These are phyloP conservation scores for Rhincodon typus DNA, from an alignment of 2,797 vertebrate species.

Conservation along the genomic window DNA sequence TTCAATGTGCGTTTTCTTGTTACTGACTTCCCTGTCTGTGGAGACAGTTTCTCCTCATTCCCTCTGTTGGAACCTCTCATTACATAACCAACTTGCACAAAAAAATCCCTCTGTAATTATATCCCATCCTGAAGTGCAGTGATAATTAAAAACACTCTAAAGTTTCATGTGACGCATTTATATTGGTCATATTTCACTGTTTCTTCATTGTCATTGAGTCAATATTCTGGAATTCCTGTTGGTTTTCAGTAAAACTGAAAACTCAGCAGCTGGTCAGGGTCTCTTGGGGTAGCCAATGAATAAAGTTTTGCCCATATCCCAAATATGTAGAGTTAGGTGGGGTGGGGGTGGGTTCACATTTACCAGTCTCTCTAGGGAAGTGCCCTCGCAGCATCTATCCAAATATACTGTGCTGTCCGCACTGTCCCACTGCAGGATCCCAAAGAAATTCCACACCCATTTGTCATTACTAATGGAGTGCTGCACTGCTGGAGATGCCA, in stretches of 20 bases:
- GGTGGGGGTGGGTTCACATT: too few species aligned
- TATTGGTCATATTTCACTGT: neutral
- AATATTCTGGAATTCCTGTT: neutral
- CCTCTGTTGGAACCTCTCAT: neutral
- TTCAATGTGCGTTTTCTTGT: neutral
- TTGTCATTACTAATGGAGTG: neutral
- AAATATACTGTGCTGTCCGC: neutral
- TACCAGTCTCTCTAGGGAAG: neutral
- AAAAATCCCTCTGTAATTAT: neutral
- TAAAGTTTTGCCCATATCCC: neutral
- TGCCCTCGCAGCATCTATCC: neutral
- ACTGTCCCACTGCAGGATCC: neutral
- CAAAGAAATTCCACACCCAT: neutral
- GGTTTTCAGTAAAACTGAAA: too few species aligned
- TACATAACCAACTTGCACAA: neutral
- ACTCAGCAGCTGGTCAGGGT: neutral
- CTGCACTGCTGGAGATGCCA: neutral
- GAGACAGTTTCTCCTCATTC: neutral
- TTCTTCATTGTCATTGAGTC: neutral
- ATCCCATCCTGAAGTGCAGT: neutral
- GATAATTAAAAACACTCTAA: neutral
- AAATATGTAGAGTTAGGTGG: neutral
- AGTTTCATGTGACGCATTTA: neutral
- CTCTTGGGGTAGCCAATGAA: neutral
- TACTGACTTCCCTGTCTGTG: neutral